Evolutionary conservation across 1,140 invertebrate species (phyloP).

Genomic region (Tribolium madens): DNA sequence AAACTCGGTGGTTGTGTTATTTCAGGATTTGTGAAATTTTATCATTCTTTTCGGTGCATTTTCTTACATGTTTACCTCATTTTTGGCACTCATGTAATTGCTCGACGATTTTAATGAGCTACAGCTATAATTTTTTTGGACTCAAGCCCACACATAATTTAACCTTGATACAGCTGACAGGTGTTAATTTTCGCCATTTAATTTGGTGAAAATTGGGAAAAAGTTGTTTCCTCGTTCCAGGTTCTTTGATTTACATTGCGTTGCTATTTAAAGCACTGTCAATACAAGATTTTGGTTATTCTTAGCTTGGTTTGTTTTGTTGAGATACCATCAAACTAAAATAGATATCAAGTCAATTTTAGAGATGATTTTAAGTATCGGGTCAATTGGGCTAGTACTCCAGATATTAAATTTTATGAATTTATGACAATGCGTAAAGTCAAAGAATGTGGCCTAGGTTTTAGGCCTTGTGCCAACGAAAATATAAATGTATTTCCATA

Average conservation of each 20-base stretch:
- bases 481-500: slow-evolving; percentile 22
- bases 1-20: slow-evolving; percentile 12
- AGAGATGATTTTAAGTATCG: slow-evolving; percentile 1
- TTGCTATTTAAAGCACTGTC: slow-evolving; percentile 24
- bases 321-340: slow-evolving; percentile 11
- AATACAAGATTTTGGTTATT: slow-evolving; percentile 21
- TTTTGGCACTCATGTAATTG: background rate
- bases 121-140: background rate
- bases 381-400: background rate
- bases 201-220: background rate
- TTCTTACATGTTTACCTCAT: background rate
- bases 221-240: slow-evolving; percentile 41
- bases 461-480: background rate
- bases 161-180: background rate
- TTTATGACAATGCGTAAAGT: background rate
- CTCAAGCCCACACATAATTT: background rate
- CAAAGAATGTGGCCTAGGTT: slow-evolving; percentile 9
- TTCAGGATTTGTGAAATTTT: background rate
- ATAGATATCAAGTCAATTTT: slow-evolving; percentile 7
- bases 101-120: background rate
- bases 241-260: slow-evolving; percentile 36
- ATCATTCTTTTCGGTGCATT: background rate
- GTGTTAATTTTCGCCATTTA: background rate
- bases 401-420: background rate
- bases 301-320: slow-evolving; percentile 18